Percentiles rank a stretch among this genome's conserved stretches.
These are phyloP conservation scores for Frieseomelitta varia DNA, from an alignment of 1,140 invertebrate genomes.

Conservation along the genomic window DNA sequence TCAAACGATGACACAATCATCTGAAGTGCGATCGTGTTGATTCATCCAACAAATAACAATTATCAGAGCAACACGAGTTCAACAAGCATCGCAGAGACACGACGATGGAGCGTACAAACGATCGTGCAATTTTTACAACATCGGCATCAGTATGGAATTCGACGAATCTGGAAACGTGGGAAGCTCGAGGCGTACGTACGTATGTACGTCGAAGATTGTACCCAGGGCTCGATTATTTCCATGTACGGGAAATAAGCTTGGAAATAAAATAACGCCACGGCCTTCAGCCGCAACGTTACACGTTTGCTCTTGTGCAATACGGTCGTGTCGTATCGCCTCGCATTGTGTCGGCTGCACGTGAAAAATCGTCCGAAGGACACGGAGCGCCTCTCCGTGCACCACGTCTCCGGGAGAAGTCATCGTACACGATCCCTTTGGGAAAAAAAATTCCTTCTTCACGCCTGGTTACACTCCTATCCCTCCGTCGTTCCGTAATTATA, in stretches of 20 bases:
- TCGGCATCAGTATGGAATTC: slow-evolving; percentile 23
- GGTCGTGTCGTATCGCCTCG: slow-evolving; percentile 41
- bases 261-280: slow-evolving; percentile 54
- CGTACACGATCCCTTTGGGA: not conserved
- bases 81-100: not conserved
- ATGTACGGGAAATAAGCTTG: slow-evolving; percentile 56
- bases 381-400: not conserved
- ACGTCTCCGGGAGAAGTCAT: slow-evolving; percentile 10
- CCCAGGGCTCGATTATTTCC: slow-evolving; percentile 51
- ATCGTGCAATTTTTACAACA: not conserved
- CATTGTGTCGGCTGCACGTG: slow-evolving; percentile 38
- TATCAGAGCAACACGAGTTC: not conserved
- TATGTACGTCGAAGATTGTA: not conserved
- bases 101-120: not conserved
- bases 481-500: not conserved
- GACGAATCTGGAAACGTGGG: slow-evolving; percentile 52
- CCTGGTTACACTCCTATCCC: slow-evolving; percentile 1
- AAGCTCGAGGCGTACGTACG: slow-evolving; percentile 27
- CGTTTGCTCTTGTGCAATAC: slow-evolving; percentile 51
- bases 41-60: not conserved
- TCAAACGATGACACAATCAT: not conserved
- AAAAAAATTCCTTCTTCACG: slow-evolving; percentile 11
- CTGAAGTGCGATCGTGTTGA: not conserved
- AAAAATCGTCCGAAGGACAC: slow-evolving; percentile 49
- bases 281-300: slow-evolving; percentile 42